Percentiles rank a stretch among this genome's conserved stretches.
Evolutionary conservation across 2,888 invertebrate genomes (phyloP).

Genomic region (Pemphredon lugubris): DNA sequence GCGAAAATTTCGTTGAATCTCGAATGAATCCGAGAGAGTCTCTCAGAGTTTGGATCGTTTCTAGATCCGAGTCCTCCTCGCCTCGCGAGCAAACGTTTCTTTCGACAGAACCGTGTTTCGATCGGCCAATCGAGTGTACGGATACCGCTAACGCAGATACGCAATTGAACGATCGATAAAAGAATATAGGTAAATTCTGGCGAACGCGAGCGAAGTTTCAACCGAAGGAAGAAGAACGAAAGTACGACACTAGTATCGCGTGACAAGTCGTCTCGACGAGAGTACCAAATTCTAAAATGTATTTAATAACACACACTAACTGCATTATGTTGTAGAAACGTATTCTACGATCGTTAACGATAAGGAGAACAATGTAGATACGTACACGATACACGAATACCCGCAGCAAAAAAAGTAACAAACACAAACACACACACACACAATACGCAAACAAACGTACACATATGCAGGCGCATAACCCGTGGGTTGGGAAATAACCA

Average conservation of each 20-base stretch:
- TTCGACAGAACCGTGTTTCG: neutral
- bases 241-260: constrained; percentile 61
- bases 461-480: constrained; percentile 11
- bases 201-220: constrained; percentile 26
- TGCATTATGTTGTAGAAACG: constrained; percentile 74
- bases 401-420: neutral
- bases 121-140: neutral
- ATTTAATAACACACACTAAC: constrained; percentile 71
- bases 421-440: neutral
- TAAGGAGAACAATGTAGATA: constrained; percentile 67
- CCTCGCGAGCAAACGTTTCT: neutral
- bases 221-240: constrained; percentile 58
- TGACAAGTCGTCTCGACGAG: constrained; percentile 74
- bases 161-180: neutral
- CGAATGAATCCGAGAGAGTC: neutral
- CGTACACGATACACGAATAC: constrained; percentile 16
- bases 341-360: constrained; percentile 71
- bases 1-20: neutral
- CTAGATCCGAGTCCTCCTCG: constrained; percentile 6
- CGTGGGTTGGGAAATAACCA: constrained; percentile 72
- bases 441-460: constrained; percentile 20
- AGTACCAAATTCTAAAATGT: constrained; percentile 80
- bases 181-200: neutral
- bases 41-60: neutral
- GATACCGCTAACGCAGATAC: neutral